Evolutionary conservation across 2,797 vertebrate genomes (phyloP).

Genomic region (Parotocinclus haroldoi): DNA sequence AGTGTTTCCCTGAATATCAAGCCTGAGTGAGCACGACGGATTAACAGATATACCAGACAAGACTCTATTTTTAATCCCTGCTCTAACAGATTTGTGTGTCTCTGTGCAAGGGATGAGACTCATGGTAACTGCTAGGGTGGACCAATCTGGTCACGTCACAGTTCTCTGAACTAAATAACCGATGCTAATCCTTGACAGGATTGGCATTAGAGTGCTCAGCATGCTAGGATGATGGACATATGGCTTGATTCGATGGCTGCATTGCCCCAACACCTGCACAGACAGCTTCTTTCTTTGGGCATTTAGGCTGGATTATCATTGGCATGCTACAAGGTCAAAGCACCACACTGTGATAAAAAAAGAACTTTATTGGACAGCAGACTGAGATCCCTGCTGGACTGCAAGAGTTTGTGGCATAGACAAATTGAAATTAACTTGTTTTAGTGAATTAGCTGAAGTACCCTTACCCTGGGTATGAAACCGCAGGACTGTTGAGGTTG

Average conservation of each 20-base stretch:
- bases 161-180: slow-evolving; percentile 35
- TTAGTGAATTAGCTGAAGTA: too few species aligned
- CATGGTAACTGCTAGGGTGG: background rate
- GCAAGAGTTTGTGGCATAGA: too few species aligned
- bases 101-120: slow-evolving; percentile 19
- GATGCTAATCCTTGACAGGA: slow-evolving; percentile 32
- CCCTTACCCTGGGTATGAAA: too few species aligned
- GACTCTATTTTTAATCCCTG: background rate
- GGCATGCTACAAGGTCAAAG: slow-evolving; percentile 9
- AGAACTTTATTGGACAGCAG: too few species aligned
- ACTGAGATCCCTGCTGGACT: background rate
- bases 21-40: too few species aligned
- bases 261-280: slow-evolving; percentile 4
- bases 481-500: too few species aligned
- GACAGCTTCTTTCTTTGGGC: slow-evolving; percentile 8
- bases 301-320: slow-evolving; percentile 21
- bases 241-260: slow-evolving; percentile 33
- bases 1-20: too few species aligned
- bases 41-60: too few species aligned
- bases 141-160: slow-evolving; percentile 26
- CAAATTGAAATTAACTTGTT: too few species aligned
- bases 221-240: slow-evolving; percentile 32
- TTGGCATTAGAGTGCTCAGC: slow-evolving; percentile 29
- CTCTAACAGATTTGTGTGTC: slow-evolving; percentile 10
- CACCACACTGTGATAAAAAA: background rate